phyloP scores from a whole-genome alignment of 1,140 invertebrate genomes.

The Cylas formicarius region DNA sequence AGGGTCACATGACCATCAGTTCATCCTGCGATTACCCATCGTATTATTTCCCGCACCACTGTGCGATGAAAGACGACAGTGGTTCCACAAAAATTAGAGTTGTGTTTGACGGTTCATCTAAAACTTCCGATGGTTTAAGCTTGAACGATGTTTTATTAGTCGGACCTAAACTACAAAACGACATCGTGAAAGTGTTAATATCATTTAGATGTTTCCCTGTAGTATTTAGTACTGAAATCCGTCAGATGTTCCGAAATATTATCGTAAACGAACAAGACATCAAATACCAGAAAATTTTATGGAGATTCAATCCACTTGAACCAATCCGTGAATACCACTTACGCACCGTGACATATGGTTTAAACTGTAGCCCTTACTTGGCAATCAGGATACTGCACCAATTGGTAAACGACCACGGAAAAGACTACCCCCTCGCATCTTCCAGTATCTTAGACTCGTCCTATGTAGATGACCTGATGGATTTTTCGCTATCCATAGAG shows the following conservation, averaged over 20 bases:
- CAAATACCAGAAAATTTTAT: constrained; percentile 40
- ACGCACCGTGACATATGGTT: constrained; percentile 33
- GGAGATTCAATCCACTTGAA: constrained; percentile 21
- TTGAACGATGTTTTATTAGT: constrained; percentile 28
- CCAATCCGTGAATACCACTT: constrained; percentile 25
- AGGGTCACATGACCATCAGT: no score
- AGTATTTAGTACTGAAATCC: constrained; percentile 28
- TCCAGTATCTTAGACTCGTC: no score
- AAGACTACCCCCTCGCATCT: not conserved
- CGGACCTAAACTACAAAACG: constrained; percentile 28
- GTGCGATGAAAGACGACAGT: no score
- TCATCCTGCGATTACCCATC: no score
- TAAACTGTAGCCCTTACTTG: constrained; percentile 32
- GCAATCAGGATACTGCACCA: constrained; percentile 32
- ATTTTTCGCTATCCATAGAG: constrained; percentile 31
- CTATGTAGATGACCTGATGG: no score
- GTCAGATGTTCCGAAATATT: constrained; percentile 37
- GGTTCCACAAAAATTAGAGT: constrained; percentile 35
- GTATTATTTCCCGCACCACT: no score
- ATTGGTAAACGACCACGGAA: constrained; percentile 25
- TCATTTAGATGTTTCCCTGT: constrained; percentile 16
- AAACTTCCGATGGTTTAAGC: constrained; percentile 24
- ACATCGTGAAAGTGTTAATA: constrained; percentile 27
- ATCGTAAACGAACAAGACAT: constrained; percentile 29
- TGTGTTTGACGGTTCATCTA: constrained; percentile 28